Base-by-base conservation (phyloP, 2,888 invertebrate species). In the Myopa tessellatipennis region DNA sequence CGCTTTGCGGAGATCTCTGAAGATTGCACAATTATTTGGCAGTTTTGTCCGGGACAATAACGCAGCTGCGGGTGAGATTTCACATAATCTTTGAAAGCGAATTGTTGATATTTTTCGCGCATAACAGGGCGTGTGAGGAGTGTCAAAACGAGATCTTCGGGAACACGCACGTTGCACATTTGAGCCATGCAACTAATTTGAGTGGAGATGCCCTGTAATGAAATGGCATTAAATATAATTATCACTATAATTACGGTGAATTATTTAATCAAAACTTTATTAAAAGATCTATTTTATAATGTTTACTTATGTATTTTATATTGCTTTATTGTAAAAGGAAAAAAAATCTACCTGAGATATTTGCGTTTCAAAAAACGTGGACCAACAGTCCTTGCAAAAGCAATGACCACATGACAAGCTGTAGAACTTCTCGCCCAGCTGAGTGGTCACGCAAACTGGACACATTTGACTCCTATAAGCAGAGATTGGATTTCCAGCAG, bases 171-270 rank as follows among this genome's bases (percentile, higher is more conserved):
- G 87, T 95, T 94, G 90, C 99, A 99, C 81, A 95, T 95, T 85
- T 94, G 94, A 69, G 96, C 97, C 99, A 99, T 99, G 90, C 99
- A 99, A 86, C 97, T 95, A 85, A 99, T 98, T 83, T 95, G 96
- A 91, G 93, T 92, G 80, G 93, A 92, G 81, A 93, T 93, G 85
- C 94, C 94, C 93, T 86, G 58, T 38, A 58, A 50, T 7, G 40
- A 12, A 60, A 26, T 50, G 14, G 3, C 8, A 50, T 50, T 50
- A 50, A 50, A 50, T 10, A 2, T 50, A 50, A 50, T 50, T 50
- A 50, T 14, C 8, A 50, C 8, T 3, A 50, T 50, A 50, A 50
- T 50, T 10, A 50, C 50, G 3, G 8, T 50, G 14, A 50, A 10
- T 8, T 50, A 1, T 10, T 50, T 14, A 50, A 50, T 50, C 50